phyloP scores from a whole-genome alignment of 2,113 vertebrate genomes.

The Poecile atricapillus region DNA sequence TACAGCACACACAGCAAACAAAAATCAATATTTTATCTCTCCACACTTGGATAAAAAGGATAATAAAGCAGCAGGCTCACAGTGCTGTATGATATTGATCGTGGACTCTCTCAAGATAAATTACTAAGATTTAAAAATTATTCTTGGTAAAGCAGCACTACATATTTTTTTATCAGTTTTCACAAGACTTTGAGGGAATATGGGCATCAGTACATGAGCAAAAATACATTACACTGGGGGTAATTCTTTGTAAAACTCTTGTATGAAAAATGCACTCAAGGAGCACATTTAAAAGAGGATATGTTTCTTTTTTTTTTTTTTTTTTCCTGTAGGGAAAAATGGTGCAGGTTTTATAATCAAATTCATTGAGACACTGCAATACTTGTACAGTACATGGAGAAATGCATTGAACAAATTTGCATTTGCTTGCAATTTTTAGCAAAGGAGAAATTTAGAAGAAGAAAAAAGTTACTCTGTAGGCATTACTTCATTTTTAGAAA shows the following conservation, averaged over 20 bases:
- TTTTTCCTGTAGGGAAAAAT: not conserved
- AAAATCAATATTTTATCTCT: constrained; percentile 47
- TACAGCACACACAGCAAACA: not conserved
- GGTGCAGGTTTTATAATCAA: not conserved
- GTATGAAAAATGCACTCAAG: not conserved
- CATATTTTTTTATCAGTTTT: not conserved
- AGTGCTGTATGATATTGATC: constrained; percentile 21
- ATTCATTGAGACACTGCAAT: not conserved
- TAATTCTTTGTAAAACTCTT: not conserved
- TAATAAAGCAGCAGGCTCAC: constrained; percentile 32
- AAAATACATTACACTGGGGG: not conserved
- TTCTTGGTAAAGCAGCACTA: not conserved
- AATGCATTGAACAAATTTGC: not conserved
- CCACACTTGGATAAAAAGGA: constrained; percentile 1
- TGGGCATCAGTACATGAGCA: not conserved
- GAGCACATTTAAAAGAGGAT: not conserved
- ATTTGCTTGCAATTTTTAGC: not conserved
- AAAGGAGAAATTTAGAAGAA: not conserved
- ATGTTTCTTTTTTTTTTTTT: not conserved
- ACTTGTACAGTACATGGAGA: not conserved
- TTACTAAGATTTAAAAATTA: constrained; percentile 19
- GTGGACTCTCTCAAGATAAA: constrained; percentile 16
- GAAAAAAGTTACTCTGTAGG: not conserved
- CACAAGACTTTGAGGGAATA: not conserved
- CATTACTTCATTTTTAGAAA: not conserved